Evolutionary conservation across 2,797 vertebrate species (phyloP).

Genomic region (Argya squamiceps): DNA sequence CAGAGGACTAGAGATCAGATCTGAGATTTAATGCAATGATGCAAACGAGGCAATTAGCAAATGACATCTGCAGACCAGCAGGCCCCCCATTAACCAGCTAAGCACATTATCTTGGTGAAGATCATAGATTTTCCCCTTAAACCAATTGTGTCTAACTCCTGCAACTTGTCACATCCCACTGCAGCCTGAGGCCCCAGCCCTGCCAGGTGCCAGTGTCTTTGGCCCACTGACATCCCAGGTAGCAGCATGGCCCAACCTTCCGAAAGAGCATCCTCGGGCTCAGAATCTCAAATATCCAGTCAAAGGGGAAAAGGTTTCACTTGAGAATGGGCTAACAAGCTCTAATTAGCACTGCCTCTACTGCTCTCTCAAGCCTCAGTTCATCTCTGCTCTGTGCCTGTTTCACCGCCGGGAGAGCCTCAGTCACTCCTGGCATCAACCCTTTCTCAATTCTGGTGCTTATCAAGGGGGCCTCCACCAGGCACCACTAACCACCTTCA

Average conservation of each 20-base stretch:
- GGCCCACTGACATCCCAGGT: neutral
- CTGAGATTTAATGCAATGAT: neutral
- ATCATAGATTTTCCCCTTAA: neutral
- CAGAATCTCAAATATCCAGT: neutral
- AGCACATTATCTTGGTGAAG: neutral
- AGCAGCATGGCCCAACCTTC: accelerated
- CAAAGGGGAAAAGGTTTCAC: neutral
- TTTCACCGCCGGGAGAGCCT: neutral
- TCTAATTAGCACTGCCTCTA: neutral
- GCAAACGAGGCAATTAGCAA: neutral
- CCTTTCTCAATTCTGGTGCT: neutral
- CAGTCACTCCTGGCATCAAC: neutral
- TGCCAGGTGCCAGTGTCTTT: neutral
- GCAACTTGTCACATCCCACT: neutral
- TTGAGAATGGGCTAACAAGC: neutral
- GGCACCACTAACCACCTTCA: accelerated
- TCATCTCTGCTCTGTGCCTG: neutral
- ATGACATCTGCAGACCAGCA: constrained; percentile 48
- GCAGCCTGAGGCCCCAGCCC: neutral
- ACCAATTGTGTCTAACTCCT: neutral
- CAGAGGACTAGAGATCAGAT: neutral
- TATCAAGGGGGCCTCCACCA: neutral
- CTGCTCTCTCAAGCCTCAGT: accelerated
- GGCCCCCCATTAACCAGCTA: constrained; percentile 2
- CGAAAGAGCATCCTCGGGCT: neutral